Evolutionary conservation across 2,113 vertebrate genomes (phyloP).

Genomic region (Hystrix brachyura): DNA sequence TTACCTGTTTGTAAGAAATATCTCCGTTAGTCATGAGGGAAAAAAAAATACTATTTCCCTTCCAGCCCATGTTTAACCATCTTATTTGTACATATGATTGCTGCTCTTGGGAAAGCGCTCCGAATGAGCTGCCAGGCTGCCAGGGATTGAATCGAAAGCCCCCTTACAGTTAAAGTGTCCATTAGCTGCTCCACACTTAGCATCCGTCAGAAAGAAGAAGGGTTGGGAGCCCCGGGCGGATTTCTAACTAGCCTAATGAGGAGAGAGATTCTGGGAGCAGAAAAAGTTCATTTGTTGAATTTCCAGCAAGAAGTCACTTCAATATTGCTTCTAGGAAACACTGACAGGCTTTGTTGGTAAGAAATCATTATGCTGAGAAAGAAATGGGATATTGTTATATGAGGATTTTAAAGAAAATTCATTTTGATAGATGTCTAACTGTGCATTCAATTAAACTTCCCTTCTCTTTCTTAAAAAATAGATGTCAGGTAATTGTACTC

Average conservation of each 20-base stretch:
- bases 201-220: conserved; percentile 71
- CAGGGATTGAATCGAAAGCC: conserved; percentile 61
- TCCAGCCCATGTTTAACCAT: conserved; percentile 71
- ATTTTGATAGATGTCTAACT: conserved; percentile 78
- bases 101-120: conserved; percentile 65
- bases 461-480: conserved; percentile 75
- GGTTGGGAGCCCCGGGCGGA: conserved; percentile 55
- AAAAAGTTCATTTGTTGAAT: conserved; percentile 82
- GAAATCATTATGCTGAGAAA: conserved; percentile 84
- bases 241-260: conserved; percentile 81
- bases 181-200: conserved; percentile 73
- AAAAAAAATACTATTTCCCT: conserved; percentile 18
- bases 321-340: conserved; percentile 84
- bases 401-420: conserved; percentile 79
- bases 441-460: conserved; percentile 82
- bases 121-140: conserved; percentile 59
- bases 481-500: conserved; percentile 73
- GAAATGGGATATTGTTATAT: conserved; percentile 76
- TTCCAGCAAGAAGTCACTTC: conserved; percentile 82
- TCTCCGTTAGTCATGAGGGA: neutral
- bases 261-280: conserved; percentile 63
- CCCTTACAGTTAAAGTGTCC: conserved; percentile 77
- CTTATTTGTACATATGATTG: conserved; percentile 69
- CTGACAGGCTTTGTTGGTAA: conserved; percentile 82
- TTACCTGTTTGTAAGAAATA: conserved; percentile 59